These are phyloP conservation scores for Equus przewalskii DNA, from an alignment of 2,113 vertebrate genomes.

Conservation along the genomic window DNA sequence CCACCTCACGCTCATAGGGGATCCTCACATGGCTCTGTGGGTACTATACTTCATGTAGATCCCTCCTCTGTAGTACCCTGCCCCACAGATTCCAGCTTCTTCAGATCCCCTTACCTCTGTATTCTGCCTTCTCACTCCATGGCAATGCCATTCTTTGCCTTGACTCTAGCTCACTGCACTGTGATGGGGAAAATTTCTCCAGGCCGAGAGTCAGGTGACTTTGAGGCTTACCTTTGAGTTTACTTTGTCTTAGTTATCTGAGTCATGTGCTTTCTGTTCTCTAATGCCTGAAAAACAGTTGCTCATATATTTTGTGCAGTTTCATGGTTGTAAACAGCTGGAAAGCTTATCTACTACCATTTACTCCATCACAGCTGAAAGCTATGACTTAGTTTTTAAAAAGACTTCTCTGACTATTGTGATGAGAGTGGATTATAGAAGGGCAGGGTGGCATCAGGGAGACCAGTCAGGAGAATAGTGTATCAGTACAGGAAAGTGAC, in stretches of 20 bases:
- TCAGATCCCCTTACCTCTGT: not conserved
- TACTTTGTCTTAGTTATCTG: not conserved
- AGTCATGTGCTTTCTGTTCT: not conserved
- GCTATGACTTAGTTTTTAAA: not conserved
- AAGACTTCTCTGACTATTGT: not conserved
- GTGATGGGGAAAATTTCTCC: not conserved
- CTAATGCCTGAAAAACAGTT: not conserved
- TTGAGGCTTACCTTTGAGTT: not conserved
- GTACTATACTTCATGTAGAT: not conserved
- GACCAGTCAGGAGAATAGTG: not conserved
- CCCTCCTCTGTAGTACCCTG: not conserved
- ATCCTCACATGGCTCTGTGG: not conserved
- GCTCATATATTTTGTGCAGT: not conserved
- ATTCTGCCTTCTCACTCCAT: not conserved
- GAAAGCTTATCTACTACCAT: not conserved
- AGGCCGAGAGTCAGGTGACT: not conserved
- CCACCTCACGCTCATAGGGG: not conserved
- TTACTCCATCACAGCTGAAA: not conserved
- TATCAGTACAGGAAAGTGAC: not conserved
- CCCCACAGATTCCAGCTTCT: not conserved
- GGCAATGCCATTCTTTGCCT: not conserved
- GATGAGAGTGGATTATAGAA: not conserved
- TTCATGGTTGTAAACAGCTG: not conserved
- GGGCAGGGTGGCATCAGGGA: not conserved
- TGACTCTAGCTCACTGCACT: not conserved